Conservation (phyloP, 2,113 vertebrate species). For the Macroglossus sobrinus region DNA sequence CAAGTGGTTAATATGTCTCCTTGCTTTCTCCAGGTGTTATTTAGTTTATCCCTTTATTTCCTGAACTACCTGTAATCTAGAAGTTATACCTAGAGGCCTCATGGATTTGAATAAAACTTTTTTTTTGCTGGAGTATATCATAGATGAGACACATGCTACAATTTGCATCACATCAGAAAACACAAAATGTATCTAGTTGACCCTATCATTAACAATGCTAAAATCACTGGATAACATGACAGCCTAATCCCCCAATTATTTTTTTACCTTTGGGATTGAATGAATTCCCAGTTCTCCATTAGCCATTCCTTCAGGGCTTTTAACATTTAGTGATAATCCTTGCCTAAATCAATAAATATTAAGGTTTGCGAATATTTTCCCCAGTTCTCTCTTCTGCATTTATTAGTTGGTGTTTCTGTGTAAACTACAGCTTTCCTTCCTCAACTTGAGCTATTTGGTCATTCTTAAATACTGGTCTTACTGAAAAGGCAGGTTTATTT, state of each 20-base stretch:
- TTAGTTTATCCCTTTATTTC: background rate
- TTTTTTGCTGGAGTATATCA: background rate
- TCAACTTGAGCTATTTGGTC: background rate
- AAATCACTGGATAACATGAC: background rate
- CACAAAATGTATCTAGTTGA: background rate
- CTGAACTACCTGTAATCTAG: background rate
- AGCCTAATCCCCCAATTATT: background rate
- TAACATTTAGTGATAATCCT: background rate
- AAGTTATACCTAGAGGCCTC: background rate
- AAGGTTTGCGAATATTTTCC: background rate
- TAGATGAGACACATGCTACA: background rate
- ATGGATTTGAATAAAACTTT: background rate
- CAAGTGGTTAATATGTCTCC: background rate
- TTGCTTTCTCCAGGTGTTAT: background rate
- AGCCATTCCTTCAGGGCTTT: background rate
- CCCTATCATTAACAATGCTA: background rate
- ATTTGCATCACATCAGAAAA: background rate
- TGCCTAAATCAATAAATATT: background rate
- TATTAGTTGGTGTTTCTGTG: background rate
- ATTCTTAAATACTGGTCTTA: constrained; percentile 32
- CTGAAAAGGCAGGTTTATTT: background rate
- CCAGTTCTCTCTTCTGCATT: background rate
- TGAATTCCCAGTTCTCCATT: background rate
- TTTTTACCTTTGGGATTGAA: background rate
- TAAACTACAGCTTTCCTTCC: background rate